Evolutionary conservation across 2,113 vertebrate genomes (phyloP).

Genomic region (Tragelaphus imberbis): DNA sequence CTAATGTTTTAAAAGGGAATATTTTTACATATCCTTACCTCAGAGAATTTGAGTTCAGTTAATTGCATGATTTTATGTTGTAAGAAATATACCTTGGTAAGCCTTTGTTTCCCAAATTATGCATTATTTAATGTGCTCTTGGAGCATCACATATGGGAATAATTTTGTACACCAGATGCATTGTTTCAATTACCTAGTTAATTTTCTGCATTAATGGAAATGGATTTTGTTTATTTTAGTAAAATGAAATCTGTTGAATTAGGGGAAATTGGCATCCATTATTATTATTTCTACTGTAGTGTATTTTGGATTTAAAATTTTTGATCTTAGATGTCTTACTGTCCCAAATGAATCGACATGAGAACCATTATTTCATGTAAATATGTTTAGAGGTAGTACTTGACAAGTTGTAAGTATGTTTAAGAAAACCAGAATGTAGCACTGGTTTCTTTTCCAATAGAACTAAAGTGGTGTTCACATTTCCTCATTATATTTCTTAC

Average conservation of each 20-base stretch:
- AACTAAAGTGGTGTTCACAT: not conserved
- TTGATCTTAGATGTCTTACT: not conserved
- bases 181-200: not conserved
- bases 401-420: not conserved
- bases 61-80: not conserved
- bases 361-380: not conserved
- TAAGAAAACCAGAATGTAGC: not conserved
- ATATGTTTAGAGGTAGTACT: not conserved
- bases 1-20: not conserved
- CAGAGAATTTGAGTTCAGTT: not conserved
- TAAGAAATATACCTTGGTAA: not conserved
- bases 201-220: not conserved
- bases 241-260: constrained; percentile 1
- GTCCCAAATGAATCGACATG: not conserved
- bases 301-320: not conserved
- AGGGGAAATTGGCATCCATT: not conserved
- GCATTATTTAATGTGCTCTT: not conserved
- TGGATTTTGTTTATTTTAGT: not conserved
- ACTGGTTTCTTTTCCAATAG: not conserved
- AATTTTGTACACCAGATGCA: not conserved
- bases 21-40: not conserved
- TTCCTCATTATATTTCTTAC: not conserved
- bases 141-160: not conserved
- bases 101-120: not conserved
- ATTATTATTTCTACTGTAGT: not conserved